phyloP scores from a whole-genome alignment of 2,113 vertebrate genomes.

The Ceyx cyanopectus region DNA sequence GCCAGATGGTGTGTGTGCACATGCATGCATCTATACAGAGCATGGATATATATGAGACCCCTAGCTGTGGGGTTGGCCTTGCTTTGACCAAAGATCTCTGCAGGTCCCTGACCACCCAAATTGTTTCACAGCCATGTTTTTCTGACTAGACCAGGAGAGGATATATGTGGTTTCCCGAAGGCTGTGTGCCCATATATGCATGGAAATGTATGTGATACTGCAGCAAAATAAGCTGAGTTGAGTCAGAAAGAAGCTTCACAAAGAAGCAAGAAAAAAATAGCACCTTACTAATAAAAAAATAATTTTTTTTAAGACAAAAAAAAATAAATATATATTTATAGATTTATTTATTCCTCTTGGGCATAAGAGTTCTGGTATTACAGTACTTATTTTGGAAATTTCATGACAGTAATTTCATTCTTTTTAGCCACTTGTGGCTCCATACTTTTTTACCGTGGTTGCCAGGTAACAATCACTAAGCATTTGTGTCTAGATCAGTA shows the following conservation, averaged over 20 bases:
- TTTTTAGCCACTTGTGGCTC: conserved; percentile 63
- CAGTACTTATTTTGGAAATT: conserved; percentile 55
- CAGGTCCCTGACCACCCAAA: background rate
- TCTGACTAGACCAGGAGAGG: background rate
- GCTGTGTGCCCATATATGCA: accelerated
- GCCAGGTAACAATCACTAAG: conserved; percentile 71
- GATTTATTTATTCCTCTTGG: conserved; percentile 14
- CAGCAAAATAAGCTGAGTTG: background rate
- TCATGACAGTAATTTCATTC: conserved; percentile 63
- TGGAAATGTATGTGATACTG: background rate
- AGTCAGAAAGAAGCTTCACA: background rate
- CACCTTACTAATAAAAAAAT: background rate
- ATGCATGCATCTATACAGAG: accelerated
- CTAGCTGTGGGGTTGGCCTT: background rate
- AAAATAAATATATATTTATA: too few relatives aligned
- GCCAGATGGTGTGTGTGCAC: background rate
- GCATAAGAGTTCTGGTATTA: conserved; percentile 17
- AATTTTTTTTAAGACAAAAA: background rate
- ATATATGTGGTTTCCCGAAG: background rate
- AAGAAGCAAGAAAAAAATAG: background rate
- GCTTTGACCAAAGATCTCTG: background rate
- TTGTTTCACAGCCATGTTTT: background rate
- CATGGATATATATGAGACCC: background rate
- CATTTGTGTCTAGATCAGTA: conserved; percentile 57
- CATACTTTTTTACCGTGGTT: conserved; percentile 66